These are phyloP conservation scores for Platycercus adscitus DNA, from an alignment of 2,113 vertebrate genomes.

Conservation along the genomic window DNA sequence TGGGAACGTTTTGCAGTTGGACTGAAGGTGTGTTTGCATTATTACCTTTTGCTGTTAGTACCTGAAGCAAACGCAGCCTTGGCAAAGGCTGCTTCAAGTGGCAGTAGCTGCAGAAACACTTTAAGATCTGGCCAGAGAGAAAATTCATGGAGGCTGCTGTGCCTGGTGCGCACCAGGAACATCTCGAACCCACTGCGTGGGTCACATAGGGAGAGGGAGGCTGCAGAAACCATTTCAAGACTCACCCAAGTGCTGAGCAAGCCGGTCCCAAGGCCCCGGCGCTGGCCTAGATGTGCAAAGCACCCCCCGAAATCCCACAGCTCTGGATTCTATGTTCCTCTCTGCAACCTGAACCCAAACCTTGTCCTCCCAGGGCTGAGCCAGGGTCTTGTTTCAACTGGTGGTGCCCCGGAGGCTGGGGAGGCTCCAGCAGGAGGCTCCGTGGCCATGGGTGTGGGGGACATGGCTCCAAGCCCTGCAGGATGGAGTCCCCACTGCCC, in stretches of 20 bases:
- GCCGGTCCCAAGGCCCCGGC: accelerated
- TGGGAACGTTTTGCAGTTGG: not conserved
- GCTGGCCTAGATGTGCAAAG: not conserved
- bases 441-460: not conserved
- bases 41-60: not conserved
- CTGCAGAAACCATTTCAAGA: not conserved
- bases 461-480: not conserved
- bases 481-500: not conserved
- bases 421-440: not conserved
- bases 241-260: not conserved
- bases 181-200: accelerated
- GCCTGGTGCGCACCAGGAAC: not conserved
- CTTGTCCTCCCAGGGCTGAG: not conserved
- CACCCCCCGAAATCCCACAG: not conserved
- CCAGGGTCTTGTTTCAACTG: not conserved
- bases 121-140: not conserved
- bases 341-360: not conserved
- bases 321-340: not conserved
- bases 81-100: not conserved
- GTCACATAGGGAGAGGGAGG: not conserved
- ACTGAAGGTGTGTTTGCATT: not conserved
- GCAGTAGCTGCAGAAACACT: not conserved
- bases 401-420: not conserved
- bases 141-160: not conserved
- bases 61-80: not conserved